Percentiles rank a stretch among this genome's conserved stretches.
Conservation (phyloP, 2,797 vertebrate genomes). For the Neoniphon sammara region DNA sequence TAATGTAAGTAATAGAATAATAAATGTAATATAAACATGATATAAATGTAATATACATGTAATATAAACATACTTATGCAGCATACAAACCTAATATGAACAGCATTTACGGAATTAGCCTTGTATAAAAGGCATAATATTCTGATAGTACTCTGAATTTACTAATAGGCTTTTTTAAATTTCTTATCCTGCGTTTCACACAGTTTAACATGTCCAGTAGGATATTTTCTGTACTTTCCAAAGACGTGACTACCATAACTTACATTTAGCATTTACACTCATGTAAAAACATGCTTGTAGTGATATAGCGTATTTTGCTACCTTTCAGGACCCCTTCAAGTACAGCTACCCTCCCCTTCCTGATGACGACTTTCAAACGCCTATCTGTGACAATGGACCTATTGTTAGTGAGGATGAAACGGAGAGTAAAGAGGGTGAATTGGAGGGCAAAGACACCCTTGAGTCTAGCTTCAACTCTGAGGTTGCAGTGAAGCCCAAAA, state of each 20-base stretch:
- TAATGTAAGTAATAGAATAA: too few relatives aligned
- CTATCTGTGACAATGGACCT: slow-evolving; percentile 93
- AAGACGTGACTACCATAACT: neutral
- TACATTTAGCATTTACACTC: neutral
- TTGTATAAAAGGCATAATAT: too few relatives aligned
- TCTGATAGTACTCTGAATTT: neutral
- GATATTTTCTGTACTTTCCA: neutral
- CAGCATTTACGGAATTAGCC: too few relatives aligned
- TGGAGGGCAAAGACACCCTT: slow-evolving; percentile 85
- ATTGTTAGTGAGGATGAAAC: slow-evolving; percentile 91
- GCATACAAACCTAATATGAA: too few relatives aligned
- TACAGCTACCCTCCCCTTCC: slow-evolving; percentile 97
- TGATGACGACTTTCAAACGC: slow-evolving; percentile 97
- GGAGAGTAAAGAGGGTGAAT: slow-evolving; percentile 90
- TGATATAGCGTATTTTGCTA: slow-evolving; percentile 16
- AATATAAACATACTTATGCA: too few relatives aligned
- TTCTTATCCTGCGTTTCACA: neutral
- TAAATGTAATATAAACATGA: too few relatives aligned
- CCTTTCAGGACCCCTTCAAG: slow-evolving; percentile 91
- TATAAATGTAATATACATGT: too few relatives aligned
- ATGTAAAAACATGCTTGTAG: slow-evolving; percentile 6
- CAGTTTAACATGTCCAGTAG: too few relatives aligned
- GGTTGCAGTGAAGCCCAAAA: slow-evolving; percentile 86
- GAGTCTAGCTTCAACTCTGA: slow-evolving; percentile 88
- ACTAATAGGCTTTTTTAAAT: neutral